Evolutionary conservation across 2,113 vertebrate genomes (phyloP), one percentile per base, ranked within the genome.

Genomic region (Alosa alosa): DNA sequence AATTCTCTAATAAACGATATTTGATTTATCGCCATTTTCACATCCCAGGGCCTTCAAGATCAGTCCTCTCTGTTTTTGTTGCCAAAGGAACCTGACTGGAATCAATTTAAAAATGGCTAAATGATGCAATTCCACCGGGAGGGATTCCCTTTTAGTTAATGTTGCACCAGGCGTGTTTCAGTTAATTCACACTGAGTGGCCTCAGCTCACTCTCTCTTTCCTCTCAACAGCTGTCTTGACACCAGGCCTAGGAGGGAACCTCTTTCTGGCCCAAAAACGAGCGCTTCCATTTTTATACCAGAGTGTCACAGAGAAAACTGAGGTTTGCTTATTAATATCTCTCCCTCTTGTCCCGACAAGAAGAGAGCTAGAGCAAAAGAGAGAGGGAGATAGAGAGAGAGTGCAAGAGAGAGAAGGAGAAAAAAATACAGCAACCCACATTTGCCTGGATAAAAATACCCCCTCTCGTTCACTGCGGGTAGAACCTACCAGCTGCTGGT

Each of bases 401-500:
- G n/a, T 31, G 31, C 31, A 31, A 17, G 72, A 41, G 72, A 13
- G 31, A 39, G 11, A 11, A 64, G 36, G 25, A 50, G 52, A 81
- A 82, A 82, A 87, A 87, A 81, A 41, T 55, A 75, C 84, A 83
- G 88, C 86, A 91, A 89, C 90, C 90, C 90, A 91, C 88, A 91
- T 91, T 90, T 90, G 57, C 44, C 3, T 46, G 78, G 88, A 88
- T 91, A 90, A 90, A 90, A 90, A 90, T 91, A 91, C 72, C 49
- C 82, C 84, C 83, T 86, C 81, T 88, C 57, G 78, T 81, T 78
- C 84, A 83, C 87, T 87, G 86, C 86, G 87, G 90, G 86, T 89
- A 39, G 88, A 89, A 91, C 87, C 86, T 87, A 89, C 82, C 85
- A 91, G 91, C 89, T 91, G 83, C 78, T 84, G 50, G 86, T 72